Evolutionary conservation across 2,113 vertebrate genomes (phyloP).

Genomic region (Austrofundulus limnaeus): DNA sequence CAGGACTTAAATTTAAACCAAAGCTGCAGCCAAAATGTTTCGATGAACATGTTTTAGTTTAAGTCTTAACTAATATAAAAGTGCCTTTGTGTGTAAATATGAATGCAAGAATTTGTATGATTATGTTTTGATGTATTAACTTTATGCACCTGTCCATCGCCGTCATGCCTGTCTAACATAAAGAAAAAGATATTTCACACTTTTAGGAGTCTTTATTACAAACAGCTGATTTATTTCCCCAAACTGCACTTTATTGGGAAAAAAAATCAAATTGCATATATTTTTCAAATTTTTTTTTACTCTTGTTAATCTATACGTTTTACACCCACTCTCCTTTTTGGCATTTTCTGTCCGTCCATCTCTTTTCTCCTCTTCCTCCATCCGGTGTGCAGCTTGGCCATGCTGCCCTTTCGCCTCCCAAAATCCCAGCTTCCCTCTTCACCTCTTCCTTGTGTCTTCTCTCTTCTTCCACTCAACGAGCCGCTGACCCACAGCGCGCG

Average conservation of each 20-base stretch:
- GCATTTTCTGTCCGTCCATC: conserved; percentile 41
- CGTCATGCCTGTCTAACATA: conserved; percentile 43
- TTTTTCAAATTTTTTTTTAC: conserved; percentile 56
- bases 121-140: conserved; percentile 16
- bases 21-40: conserved; percentile 32
- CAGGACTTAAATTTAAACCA: conserved; percentile 30
- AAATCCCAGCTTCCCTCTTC: conserved; percentile 46
- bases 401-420: conserved; percentile 51
- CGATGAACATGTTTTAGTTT: conserved; percentile 16
- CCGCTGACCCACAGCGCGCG: conserved; percentile 61
- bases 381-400: conserved; percentile 50
- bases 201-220: conserved; percentile 66
- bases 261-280: conserved; percentile 36
- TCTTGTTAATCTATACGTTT: conserved; percentile 60
- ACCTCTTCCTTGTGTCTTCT: conserved; percentile 53
- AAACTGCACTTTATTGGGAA: conserved; percentile 73
- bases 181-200: conserved; percentile 56
- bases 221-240: conserved; percentile 77
- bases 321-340: conserved; percentile 52
- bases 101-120: conserved; percentile 19
- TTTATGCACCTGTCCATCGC: conserved; percentile 62
- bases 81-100: conserved; percentile 27
- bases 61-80: conserved; percentile 5
- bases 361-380: conserved; percentile 55
- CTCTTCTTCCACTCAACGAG: conserved; percentile 63